Evolutionary conservation across 2,888 invertebrate species (phyloP), one percentile per base, ranked within the genome.

Genomic region (Noctua janthe): DNA sequence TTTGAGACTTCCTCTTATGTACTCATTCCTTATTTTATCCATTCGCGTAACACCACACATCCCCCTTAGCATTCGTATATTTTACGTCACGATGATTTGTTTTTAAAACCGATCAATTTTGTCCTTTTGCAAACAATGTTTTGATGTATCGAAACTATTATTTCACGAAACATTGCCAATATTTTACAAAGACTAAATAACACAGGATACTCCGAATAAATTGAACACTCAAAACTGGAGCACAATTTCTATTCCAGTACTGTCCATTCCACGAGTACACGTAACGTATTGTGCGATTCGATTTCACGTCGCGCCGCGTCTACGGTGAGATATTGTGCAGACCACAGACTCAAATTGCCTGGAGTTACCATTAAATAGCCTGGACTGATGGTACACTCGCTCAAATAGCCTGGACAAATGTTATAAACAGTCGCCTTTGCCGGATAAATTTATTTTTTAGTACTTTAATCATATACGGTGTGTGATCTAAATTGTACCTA

Each of bases 241-340:
- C 69, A 71, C 54, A 70, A 87, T 69, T 74, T 74, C 83, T 76
- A 72, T 85, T 83, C 64, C 76, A 69, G 73, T 69, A 15, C 71
- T 74, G n/a, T 78, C 54, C 10, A 49, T 72, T 85, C 83, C n/a
- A n/a, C 35, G 74, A 49, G 29, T 23, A 67, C 73, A 85, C 71
- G 87, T 74, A 82, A 49, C 67, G 78, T 78, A 83, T 83, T 76
- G 85, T 59, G 23, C 39, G 47, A 71, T 82, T 85, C 78, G 78
- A 67, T 78, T 74, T 49, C 43, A 73, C 62, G 74, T 70, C 75
- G 75, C 59, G 17, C 54, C 23, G 66, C 39, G 47, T 76, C 78
- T 20, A 11, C 17, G 43, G 51, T 78, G 76, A 79, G 47, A 74
- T 74, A 86, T 78, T 62, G 78, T 71, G n/a, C 70, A 73, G 67